A percentile compares a stretch with the other conserved stretches of the same genome.
These are phyloP conservation scores for Galeopsomyia nigrocyanea DNA, from an alignment of 2,888 invertebrate genomes.

Conservation along the genomic window DNA sequence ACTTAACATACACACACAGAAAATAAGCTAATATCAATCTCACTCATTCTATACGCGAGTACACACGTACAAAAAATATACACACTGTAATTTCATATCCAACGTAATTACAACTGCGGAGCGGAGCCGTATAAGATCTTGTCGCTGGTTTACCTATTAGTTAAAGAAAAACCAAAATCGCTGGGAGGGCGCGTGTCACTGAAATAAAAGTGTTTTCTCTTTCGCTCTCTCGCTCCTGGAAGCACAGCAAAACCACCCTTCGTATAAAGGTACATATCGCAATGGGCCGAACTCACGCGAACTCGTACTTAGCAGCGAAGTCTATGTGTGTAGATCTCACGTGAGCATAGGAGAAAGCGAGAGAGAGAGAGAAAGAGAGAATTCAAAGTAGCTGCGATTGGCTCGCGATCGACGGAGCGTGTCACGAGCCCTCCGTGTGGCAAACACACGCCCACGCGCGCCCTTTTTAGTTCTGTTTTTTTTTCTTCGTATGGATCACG, in stretches of 20 bases:
- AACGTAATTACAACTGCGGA: slow-evolving; percentile 10
- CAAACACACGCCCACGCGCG: slow-evolving; percentile 59
- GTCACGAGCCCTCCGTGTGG: slow-evolving; percentile 55
- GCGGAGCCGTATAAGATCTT: slow-evolving; percentile 25
- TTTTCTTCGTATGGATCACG: slow-evolving; percentile 57
- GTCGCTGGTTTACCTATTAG: slow-evolving; percentile 22
- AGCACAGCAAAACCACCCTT: no score
- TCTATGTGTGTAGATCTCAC: slow-evolving; percentile 58
- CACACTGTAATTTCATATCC: no score
- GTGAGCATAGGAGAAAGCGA: slow-evolving; percentile 51
- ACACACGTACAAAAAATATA: no score
- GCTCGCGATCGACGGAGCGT: slow-evolving; percentile 60
- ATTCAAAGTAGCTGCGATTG: slow-evolving; percentile 61
- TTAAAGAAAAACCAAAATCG: slow-evolving; percentile 26
- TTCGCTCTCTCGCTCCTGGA: no score
- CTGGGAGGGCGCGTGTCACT: neutral
- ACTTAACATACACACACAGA: no score
- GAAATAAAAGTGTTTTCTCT: slow-evolving; percentile 12
- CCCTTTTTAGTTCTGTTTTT: no score
- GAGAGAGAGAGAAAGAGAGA: slow-evolving; percentile 45
- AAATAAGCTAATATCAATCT: no score
- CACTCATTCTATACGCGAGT: no score
- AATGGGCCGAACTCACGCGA: slow-evolving; percentile 60
- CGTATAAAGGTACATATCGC: no score
- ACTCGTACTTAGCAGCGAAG: slow-evolving; percentile 62